phyloP scores from a whole-genome alignment of 2,113 vertebrate genomes.

The Lophotis ruficrista region DNA sequence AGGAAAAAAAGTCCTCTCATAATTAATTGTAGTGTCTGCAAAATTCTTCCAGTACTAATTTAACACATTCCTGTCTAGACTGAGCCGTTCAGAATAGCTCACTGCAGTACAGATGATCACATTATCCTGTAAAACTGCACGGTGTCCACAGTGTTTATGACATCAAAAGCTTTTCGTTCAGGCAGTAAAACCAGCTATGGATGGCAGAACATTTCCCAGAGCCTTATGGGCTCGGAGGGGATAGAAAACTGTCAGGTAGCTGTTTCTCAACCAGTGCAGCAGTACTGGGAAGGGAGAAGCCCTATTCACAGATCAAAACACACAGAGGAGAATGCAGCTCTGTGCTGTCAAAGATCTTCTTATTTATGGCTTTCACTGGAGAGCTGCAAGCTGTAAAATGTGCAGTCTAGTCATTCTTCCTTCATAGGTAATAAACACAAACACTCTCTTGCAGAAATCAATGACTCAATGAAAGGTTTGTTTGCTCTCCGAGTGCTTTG shows the following conservation, averaged over 20 bases:
- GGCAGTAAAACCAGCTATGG: background rate
- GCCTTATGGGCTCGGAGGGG: background rate
- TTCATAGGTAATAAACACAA: conserved; percentile 34
- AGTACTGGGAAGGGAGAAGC: background rate
- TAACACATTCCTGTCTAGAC: background rate
- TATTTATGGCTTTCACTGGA: background rate
- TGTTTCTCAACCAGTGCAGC: background rate
- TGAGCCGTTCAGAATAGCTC: background rate
- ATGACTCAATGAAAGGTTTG: conserved; percentile 36
- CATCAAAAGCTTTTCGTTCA: background rate
- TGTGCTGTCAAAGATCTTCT: background rate
- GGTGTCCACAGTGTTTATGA: background rate
- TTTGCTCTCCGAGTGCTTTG: conserved; percentile 42
- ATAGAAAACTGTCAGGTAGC: background rate
- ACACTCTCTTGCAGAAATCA: conserved; percentile 47
- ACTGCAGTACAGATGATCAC: background rate
- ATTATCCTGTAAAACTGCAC: background rate
- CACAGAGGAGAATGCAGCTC: background rate
- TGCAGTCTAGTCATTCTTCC: background rate
- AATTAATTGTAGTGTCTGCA: background rate
- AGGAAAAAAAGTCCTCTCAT: background rate
- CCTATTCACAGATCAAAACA: background rate
- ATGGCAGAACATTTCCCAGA: background rate
- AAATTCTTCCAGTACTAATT: background rate
- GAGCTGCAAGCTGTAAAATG: background rate